These are phyloP conservation scores for Cosmorhoe ocellata DNA, from an alignment of 2,888 invertebrate species.

Conservation along the genomic window DNA sequence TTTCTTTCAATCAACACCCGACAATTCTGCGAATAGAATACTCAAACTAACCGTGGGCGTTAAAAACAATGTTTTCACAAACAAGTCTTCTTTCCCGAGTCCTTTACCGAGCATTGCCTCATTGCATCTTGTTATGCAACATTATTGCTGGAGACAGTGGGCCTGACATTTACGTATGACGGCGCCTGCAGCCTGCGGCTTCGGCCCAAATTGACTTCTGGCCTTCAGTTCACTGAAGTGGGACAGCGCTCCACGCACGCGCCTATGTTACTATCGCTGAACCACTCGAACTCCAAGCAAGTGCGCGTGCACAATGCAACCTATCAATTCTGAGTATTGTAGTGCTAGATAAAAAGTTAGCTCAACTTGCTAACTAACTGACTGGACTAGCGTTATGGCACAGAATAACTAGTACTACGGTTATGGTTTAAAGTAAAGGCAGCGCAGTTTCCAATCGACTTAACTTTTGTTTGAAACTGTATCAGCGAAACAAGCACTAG, in stretches of 20 bases:
- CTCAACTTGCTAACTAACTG: constrained; percentile 38
- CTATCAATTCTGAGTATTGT: constrained; percentile 36
- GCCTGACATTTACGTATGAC: constrained; percentile 63
- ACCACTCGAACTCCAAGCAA: constrained; percentile 41
- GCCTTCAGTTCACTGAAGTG: constrained; percentile 61
- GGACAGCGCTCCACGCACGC: constrained; percentile 52
- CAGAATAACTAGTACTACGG: no score
- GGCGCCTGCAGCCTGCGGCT: constrained; percentile 56
- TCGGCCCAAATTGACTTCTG: constrained; percentile 68
- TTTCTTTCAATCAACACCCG: constrained; percentile 19
- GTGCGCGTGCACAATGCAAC: constrained; percentile 41
- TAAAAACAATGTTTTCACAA: constrained; percentile 11
- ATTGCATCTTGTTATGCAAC: constrained; percentile 52
- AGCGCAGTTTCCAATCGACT: no score
- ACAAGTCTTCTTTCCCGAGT: constrained; percentile 34
- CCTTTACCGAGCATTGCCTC: constrained; percentile 35
- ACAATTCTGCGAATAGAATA: constrained; percentile 12
- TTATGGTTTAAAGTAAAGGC: no score
- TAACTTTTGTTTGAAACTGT: not conserved
- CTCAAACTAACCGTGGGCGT: constrained; percentile 5
- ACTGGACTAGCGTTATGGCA: not conserved
- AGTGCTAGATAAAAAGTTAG: constrained; percentile 8
- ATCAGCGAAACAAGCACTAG: not conserved
- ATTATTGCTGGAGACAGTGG: constrained; percentile 53
- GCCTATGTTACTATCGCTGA: constrained; percentile 41